phyloP scores from a whole-genome alignment of 2,797 vertebrate genomes.

The Platalea minor region DNA sequence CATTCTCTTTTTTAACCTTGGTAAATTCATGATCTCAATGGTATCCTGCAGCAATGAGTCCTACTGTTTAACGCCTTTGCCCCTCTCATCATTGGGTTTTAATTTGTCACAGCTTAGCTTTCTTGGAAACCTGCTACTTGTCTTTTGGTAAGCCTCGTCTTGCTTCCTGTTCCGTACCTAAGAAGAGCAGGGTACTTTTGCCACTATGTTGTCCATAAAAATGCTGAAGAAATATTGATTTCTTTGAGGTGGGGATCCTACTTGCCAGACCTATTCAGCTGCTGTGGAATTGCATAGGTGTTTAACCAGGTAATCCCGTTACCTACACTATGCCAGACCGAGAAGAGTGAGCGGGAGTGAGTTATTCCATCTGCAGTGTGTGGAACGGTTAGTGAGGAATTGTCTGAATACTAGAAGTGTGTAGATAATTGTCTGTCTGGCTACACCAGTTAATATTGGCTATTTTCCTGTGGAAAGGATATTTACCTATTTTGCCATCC shows the following conservation, averaged over 20 bases:
- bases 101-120: conserved; percentile 38
- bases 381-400: background rate
- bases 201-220: background rate
- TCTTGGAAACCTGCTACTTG: conserved; percentile 19
- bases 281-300: background rate
- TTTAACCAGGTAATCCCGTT: background rate
- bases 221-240: background rate
- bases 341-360: background rate
- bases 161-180: background rate
- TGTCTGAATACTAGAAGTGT: background rate
- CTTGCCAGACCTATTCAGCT: background rate
- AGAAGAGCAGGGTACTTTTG: background rate
- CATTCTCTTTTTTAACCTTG: background rate
- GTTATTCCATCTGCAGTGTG: background rate
- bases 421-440: background rate
- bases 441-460: background rate
- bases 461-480: background rate
- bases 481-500: background rate
- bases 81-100: conserved; percentile 25
- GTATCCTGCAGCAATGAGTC: background rate
- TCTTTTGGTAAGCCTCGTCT: background rate
- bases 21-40: background rate
- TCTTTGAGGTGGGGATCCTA: background rate
- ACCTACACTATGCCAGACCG: background rate
- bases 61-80: background rate